phyloP scores from a whole-genome alignment of 2,113 vertebrate genomes.

The Abramis brama region DNA sequence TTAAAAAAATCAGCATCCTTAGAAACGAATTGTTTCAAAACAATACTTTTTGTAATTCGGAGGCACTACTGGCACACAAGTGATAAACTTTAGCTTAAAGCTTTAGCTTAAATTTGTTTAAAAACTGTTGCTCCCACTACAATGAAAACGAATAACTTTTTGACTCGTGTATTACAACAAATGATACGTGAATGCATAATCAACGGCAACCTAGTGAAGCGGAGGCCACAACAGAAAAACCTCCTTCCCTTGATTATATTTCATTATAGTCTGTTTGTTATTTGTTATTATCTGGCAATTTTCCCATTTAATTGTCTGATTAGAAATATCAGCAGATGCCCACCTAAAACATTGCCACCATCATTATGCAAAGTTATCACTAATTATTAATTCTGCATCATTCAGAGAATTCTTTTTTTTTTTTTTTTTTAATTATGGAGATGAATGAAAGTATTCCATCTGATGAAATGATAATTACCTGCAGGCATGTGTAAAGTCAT shows the following conservation, averaged over 20 bases:
- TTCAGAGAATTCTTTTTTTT: slow-evolving; percentile 47
- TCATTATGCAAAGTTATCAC: slow-evolving; percentile 67
- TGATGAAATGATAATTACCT: slow-evolving; percentile 62
- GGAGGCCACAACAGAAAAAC: slow-evolving; percentile 25
- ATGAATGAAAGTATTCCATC: slow-evolving; percentile 63
- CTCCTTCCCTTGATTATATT: slow-evolving; percentile 68
- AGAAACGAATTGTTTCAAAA: neutral
- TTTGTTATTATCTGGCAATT: slow-evolving; percentile 69
- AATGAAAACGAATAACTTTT: neutral
- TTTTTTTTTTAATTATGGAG: slow-evolving; percentile 61
- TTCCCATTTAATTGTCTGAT: slow-evolving; percentile 68
- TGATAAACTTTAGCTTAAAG: neutral
- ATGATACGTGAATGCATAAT: slow-evolving; percentile 6
- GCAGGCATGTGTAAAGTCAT: slow-evolving; percentile 42
- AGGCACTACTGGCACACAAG: neutral
- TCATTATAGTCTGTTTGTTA: slow-evolving; percentile 74
- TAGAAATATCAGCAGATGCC: slow-evolving; percentile 66
- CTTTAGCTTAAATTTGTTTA: neutral
- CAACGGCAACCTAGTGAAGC: neutral
- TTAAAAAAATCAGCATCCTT: too few relatives aligned
- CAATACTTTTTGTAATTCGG: neutral
- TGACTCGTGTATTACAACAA: slow-evolving; percentile 10
- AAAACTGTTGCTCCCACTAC: neutral
- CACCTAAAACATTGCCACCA: slow-evolving; percentile 58
- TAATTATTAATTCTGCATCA: slow-evolving; percentile 63